These are phyloP conservation scores for Balanococcus diminutus DNA, from an alignment of 2,888 invertebrate species.

Conservation along the genomic window DNA sequence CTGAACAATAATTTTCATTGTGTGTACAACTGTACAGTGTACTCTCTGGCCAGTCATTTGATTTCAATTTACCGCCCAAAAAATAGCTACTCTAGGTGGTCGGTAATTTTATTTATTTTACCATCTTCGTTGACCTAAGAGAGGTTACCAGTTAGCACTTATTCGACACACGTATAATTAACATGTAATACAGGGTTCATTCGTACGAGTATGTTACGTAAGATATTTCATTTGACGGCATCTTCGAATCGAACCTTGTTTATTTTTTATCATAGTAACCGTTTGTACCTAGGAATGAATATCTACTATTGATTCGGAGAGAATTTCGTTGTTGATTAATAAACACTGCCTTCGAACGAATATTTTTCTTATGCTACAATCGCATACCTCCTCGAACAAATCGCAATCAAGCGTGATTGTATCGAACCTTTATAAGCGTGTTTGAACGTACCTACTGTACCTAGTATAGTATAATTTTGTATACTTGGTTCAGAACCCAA, in stretches of 20 bases:
- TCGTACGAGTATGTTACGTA: background rate
- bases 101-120: slow-evolving; percentile 23
- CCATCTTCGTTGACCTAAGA: slow-evolving; percentile 25
- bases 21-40: background rate
- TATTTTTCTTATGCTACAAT: background rate
- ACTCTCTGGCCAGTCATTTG: slow-evolving; percentile 2
- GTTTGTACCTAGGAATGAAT: background rate
- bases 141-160: slow-evolving; percentile 8
- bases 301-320: background rate
- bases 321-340: slow-evolving; percentile 17
- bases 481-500: background rate
- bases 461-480: background rate
- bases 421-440: background rate
- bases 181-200: background rate
- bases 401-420: background rate
- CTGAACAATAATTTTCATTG: slow-evolving; percentile 28
- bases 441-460: background rate
- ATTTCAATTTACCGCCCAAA: slow-evolving; percentile 1
- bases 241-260: background rate
- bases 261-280: background rate
- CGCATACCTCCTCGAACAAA: background rate
- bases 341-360: background rate
- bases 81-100: background rate
- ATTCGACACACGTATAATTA: background rate
- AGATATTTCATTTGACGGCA: background rate